Base-by-base conservation (phyloP, 1,140 invertebrate genomes). In the Drosophila melanica region DNA sequence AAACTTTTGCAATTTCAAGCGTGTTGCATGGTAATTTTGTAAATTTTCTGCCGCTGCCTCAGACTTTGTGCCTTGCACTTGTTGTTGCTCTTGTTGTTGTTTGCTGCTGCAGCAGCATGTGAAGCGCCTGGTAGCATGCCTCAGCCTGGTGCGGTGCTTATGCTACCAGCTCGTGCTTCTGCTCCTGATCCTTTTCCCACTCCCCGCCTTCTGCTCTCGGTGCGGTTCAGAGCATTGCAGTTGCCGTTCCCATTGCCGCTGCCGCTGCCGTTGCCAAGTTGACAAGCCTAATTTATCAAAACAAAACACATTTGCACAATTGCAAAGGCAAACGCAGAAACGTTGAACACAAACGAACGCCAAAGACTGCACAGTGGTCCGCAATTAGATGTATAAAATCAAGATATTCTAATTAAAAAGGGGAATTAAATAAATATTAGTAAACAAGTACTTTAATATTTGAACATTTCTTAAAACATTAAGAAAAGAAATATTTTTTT, bases 221-320 rank as follows among this genome's bases (percentile, higher is more conserved):
- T 82, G 72, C 64, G 78, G 78, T 81, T 79, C 78, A 53, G 59
- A 78, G 81, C 59, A 42, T 58, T 62, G 45, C 70, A 20, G 14
- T 57, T 71, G 54, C 41, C 45, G 42, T 59, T 67, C 58, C 48
- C 30, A 53, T 50, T 62, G 45, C 60, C 20, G 54, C 57, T 75
- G 35, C 53, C 33, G 58, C 50, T 68, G 65, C 66, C 80, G 59
- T 81, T 77, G 75, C 81, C 81, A 74, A 90, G 86, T 90, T 90
- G 86, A 90, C 86, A 90, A 90, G 86, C 86, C 86, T 90, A 90
- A 90, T 90, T 90, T 90, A 90, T 90, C 86, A 90, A 90, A 90
- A 90, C 85, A 90, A 82, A 90, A 86, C 79, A 90, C 81, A 90
- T 89, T 89, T 89, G 79, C 79, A 89, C 84, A 89, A 90, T 89